Base-by-base conservation (phyloP, 2,797 vertebrate species). In the Brachymystax lenok region DNA sequence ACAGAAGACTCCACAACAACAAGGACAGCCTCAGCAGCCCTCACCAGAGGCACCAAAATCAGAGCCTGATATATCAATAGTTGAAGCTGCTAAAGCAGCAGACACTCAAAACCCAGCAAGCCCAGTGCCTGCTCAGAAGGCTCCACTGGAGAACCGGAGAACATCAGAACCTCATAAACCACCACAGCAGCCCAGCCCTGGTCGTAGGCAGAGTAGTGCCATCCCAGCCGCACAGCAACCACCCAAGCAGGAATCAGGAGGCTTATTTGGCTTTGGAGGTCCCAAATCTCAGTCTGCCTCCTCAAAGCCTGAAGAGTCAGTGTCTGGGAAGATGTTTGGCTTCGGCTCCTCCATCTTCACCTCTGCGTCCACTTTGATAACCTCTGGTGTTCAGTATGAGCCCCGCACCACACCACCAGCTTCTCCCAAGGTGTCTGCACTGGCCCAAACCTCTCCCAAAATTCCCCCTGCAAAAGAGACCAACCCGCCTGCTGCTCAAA, bases 281-380 rank as follows among this genome's bases (percentile, higher is more conserved):
- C 40, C 40, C 10, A 46, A 46, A 46, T 46, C 40, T 46, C 40
- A 46, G 40, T 46, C 40, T 46, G 10, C 10, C 40, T 10, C 40
- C 40, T 46, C 40, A 46, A 46, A 46, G 40, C 10, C 40, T 12
- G 40, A 46, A 46, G 40, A 46, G 10, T 46, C 40, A 3, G 40
- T 46, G 40, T 46, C 40, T 12, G 40, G 40, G 40, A 46, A 96
- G 61, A 93, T 96, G 51, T 95, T 97, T 77, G 95, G 95, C 28
- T 96, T 97, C 89, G 95, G 96, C 83, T 95, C 95, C 33, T 96
- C 96, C 0, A 91, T 97, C 84, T 95, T 97, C 79, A 97, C 92
- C 79, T 95, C 96, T 77, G 96, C 94, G 56, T 93, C 97, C 0
- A 98, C 91, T 86, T 87, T 99, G 74, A 97, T 99, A 82, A 96